Evolutionary conservation across 2,888 invertebrate species (phyloP), one percentile per base, ranked within the genome.

Genomic region (Limnephilus marmoratus): DNA sequence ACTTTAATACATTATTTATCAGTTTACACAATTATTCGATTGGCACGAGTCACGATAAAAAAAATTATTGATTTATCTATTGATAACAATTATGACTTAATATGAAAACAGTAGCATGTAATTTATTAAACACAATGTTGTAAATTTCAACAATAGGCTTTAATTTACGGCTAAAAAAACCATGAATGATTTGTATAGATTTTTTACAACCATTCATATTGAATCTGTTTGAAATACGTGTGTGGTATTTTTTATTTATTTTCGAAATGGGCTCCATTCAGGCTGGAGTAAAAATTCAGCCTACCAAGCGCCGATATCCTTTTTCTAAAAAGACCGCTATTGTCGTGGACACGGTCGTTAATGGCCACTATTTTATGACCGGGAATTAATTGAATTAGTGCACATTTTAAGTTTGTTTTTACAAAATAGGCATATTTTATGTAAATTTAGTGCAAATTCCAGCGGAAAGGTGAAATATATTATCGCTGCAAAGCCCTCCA

Each of bases 41-140:
- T 68, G 68, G 68, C 68, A n/a, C 68, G 68, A 68, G 85, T 41
- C 11, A 24, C n/a, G 34, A 18, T 34, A 85, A 85, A 85, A 85
- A 11, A 11, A 2, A 18, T 15, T 3, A 3, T 18, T 41, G 37
- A 85, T 85, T 85, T n/a, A 85, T 85, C 85, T 85, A 37, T 85
- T 85, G 85, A 37, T 41, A 85, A 5, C 85, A 34, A 85, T 85
- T 41, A 85, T 85, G 85, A 4, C 34, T 85, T n/a, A 85, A 85
- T 85, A 15, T 24, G 24, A 85, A 85, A 37, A 85, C 85, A 85
- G 85, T 24, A 85, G 85, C 85, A 68, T 5, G 85, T 41, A 15
- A 85, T 85, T 85, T 85, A 41, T 85, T 34, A 41, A 85, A 85
- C 24, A 24, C 24, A 68, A 24, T 68, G 24, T 68, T 68, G 7